Evolutionary conservation across 2,888 invertebrate genomes (phyloP).

Genomic region (Antheraea yamamai): DNA sequence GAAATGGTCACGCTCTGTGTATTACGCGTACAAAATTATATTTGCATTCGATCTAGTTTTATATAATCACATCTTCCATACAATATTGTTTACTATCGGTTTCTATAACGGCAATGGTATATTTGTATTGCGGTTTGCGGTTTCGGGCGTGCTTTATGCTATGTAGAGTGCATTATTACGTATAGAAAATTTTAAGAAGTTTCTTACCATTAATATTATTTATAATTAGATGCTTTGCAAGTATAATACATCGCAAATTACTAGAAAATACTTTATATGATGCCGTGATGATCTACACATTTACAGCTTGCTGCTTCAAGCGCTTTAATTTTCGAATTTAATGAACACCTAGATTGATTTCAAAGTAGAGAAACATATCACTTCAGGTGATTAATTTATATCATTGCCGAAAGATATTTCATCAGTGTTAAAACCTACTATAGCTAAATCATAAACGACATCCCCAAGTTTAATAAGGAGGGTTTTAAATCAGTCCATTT

Average conservation of each 20-base stretch:
- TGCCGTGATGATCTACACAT: background rate
- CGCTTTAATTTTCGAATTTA: background rate
- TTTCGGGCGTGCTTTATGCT: slow-evolving; percentile 17
- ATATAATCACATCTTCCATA: slow-evolving; percentile 4
- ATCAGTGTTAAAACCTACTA: background rate
- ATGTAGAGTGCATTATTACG: slow-evolving; percentile 17
- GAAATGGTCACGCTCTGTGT: slow-evolving; percentile 22
- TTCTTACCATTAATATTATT: background rate
- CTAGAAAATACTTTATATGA: background rate
- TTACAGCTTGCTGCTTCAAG: background rate
- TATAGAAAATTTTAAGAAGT: background rate
- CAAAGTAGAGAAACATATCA: background rate
- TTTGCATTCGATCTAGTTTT: slow-evolving; percentile 10
- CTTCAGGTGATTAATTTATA: background rate
- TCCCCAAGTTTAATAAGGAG: background rate
- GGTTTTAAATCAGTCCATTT: background rate
- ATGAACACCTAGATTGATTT: background rate
- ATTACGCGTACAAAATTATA: slow-evolving; percentile 14
- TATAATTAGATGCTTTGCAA: background rate
- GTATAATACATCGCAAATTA: slow-evolving; percentile 1
- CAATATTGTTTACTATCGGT: slow-evolving; percentile 6
- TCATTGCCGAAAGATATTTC: background rate
- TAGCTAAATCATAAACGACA: background rate
- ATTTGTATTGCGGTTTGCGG: slow-evolving; percentile 17
- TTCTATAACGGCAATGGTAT: background rate